Percentiles rank a stretch among this genome's conserved stretches.
Conservation (phyloP, 2,888 invertebrate species). For the Chymomyza caudatula region DNA sequence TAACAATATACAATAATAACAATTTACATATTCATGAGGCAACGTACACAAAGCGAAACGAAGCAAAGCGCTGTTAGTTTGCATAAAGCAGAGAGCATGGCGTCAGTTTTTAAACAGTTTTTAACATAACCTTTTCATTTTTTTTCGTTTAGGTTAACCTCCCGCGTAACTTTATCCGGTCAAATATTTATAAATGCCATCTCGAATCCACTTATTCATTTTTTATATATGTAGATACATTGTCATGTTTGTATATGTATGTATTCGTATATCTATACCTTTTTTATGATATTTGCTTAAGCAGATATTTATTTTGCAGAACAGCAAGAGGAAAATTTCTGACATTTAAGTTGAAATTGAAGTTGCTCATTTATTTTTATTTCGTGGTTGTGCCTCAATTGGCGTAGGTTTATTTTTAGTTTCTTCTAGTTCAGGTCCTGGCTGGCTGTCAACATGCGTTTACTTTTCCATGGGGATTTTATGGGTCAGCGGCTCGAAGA, state of each 20-base stretch:
- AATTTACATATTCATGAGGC: slow-evolving; percentile 70
- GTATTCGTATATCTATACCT: slow-evolving; percentile 1
- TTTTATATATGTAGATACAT: slow-evolving; percentile 32
- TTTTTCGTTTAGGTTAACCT: slow-evolving; percentile 44
- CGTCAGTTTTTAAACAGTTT: background rate
- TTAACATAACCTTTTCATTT: background rate
- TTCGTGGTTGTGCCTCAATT: background rate
- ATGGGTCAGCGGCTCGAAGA: slow-evolving; percentile 43
- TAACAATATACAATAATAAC: slow-evolving; percentile 72
- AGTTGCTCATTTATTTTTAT: slow-evolving; percentile 12
- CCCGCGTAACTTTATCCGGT: slow-evolving; percentile 58
- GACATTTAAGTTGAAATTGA: background rate
- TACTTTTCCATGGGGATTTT: slow-evolving; percentile 41
- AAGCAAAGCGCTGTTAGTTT: slow-evolving; percentile 44
- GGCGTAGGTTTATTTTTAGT: slow-evolving; percentile 3
- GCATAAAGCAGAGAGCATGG: slow-evolving; percentile 58
- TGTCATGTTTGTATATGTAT: background rate
- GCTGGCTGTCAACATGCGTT: slow-evolving; percentile 20
- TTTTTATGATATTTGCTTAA: slow-evolving; percentile 59
- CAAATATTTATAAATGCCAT: slow-evolving; percentile 58
- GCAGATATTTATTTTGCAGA: slow-evolving; percentile 34
- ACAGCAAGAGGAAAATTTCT: background rate
- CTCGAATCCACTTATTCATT: slow-evolving; percentile 57
- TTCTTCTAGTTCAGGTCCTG: background rate
- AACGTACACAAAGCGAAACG: slow-evolving; percentile 45